Base-by-base conservation (phyloP, 2,113 vertebrate genomes). In the Lynx canadensis region DNA sequence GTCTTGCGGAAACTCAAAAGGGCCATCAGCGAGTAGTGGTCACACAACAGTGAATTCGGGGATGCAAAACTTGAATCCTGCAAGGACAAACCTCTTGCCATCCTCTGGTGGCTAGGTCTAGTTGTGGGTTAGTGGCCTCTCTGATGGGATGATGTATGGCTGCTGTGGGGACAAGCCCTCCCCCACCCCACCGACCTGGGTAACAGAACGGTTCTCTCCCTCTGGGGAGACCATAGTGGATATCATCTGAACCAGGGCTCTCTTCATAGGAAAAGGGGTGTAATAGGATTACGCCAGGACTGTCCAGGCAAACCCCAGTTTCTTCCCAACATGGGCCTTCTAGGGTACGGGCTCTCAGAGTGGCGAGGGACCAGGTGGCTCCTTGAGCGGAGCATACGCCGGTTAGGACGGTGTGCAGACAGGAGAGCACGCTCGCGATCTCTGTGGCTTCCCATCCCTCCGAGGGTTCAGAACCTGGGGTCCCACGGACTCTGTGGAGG, bases 21-120 rank as follows among this genome's bases (percentile, higher is more conserved):
- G 60, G 12, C 41, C 4, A 7, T 1, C 0, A 3, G 55, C 1
- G 0, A 13, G 85, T 0, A 50, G 27, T 10, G 14, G 11, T 18
- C 33, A 57, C 41, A 1, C 6, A 1, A 29, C 3, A 23, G 45
- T 29, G n/a, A 68, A 29, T 41, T 78, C 66, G 63, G 45, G 69
- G 50, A 19, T n/a, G 29, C 38, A 60, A 12, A 66, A 50, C 10
- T 52, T 55, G 76, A 94, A 31, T 57, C 27, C 63, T 21, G 3
- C 0, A 0, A 60, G 48, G 38, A 80, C 31, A 63, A 41, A 27
- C 33, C 11, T 71, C 36, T 25, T 38, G 41, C 36, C 0, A 0
- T 55, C 63, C 11, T 4, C 65, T 48, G n/a, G 73, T 31, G 55
- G 11, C 21, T 48, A 41, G 7, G 60, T 36, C 27, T n/a, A 57